phyloP scores from a whole-genome alignment of 1,140 invertebrate species.

The Ceratina australensis region DNA sequence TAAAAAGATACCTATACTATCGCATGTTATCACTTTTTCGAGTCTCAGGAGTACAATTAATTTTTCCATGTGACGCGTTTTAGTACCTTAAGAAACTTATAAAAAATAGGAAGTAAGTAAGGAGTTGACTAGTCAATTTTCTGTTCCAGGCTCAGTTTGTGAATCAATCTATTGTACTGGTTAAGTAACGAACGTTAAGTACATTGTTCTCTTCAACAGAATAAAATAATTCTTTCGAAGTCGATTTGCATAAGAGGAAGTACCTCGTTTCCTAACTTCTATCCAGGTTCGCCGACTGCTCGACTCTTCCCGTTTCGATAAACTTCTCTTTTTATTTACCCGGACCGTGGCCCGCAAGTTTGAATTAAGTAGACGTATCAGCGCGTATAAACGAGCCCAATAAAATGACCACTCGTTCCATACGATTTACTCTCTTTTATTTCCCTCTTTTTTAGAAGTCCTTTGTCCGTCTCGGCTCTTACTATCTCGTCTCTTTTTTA shows the following conservation, averaged over 20 bases:
- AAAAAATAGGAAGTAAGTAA: background rate
- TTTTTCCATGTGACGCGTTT: too few species aligned
- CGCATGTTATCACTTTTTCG: background rate
- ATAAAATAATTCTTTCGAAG: too few species aligned
- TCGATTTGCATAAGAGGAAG: too few species aligned
- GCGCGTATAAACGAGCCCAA: conserved; percentile 14
- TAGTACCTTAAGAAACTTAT: too few species aligned
- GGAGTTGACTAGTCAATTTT: background rate
- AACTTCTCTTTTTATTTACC: background rate
- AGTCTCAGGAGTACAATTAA: background rate
- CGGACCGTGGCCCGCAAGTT: conserved; percentile 1
- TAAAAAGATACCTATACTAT: background rate
- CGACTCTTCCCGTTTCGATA: conserved; percentile 6
- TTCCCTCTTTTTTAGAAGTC: background rate
- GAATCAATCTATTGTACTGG: background rate
- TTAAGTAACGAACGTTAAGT: background rate
- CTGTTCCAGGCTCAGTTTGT: background rate
- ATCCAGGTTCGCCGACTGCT: conserved; percentile 24
- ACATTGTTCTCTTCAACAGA: background rate
- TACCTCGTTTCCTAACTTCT: background rate
- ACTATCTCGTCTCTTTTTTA: conserved; percentile 1
- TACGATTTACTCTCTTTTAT: background rate
- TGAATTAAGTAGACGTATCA: conserved; percentile 41
- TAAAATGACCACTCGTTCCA: conserved; percentile 1
- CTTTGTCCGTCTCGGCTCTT: background rate